Evolutionary conservation across 2,797 vertebrate species (phyloP), one percentile per base, ranked within the genome.

Genomic region (Enteromius paludinosus): DNA sequence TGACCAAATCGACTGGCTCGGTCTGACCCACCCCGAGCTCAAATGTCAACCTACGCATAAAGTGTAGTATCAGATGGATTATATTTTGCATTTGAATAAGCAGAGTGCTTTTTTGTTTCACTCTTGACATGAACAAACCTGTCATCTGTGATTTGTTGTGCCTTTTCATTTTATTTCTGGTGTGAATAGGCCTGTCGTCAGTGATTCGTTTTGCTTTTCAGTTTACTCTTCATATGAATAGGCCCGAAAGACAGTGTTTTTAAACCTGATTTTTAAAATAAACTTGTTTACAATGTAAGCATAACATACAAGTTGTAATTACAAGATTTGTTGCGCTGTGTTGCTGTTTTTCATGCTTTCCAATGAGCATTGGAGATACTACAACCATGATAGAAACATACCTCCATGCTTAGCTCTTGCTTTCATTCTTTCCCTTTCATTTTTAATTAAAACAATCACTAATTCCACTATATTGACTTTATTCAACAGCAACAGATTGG

Each of bases 81-180:
- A 59, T 35, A 62, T 62, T 62, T 76, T 76, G 73, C 56, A 61
- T 45, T 20, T 75, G 52, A 75, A 75, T 59, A 59, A 74, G 33
- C 33, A 14, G 30, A 43, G 10, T 28, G 52, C 9, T 61, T 75
- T 75, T 76, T 62, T 35, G 18, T 28, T 76, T 76, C 14, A 43
- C 23, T 61, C 17, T 76, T 76, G 38, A 62, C 73, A 45, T 43
- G 23, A 76, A 76, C 23, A 43, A 61, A 76, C 38, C 35, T 75
- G 72, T 75, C 72, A 45, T 14, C 56, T 62, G 23, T 2, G 23
- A 76, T 76, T 62, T 62, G 73, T 12, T 62, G 86, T 87, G 85
- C 69, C 83, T 90, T 87, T 87, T 87, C 87, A 85, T 90, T 59
- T 59, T 18, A 45, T 74, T 81, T 9, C 45, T 79, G 23, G 30